A percentile compares a stretch with the other conserved stretches of the same genome.
phyloP scores from a whole-genome alignment of 2,888 invertebrate genomes.

The Agrotis ipsilon region DNA sequence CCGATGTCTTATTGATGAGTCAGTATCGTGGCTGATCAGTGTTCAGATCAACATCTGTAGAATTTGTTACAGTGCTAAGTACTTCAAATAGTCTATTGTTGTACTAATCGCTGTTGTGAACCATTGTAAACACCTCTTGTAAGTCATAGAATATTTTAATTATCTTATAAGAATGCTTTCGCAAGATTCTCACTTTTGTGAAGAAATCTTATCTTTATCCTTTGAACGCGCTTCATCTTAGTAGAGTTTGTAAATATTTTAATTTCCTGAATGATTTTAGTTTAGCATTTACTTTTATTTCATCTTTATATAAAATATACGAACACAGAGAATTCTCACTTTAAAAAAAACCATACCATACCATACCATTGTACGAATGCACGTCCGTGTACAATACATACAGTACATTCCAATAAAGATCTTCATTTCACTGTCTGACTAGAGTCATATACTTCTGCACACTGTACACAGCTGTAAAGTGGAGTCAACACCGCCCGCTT shows the following conservation, averaged over 20 bases:
- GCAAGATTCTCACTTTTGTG: not conserved
- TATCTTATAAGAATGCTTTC: not conserved
- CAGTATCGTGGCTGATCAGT: constrained; percentile 63
- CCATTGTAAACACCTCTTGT: constrained; percentile 14
- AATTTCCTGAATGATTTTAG: not conserved
- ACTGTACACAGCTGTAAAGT: not conserved
- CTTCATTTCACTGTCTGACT: constrained; percentile 6
- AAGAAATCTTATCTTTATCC: not conserved
- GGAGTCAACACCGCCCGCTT: constrained; percentile 12
- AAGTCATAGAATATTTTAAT: constrained; percentile 38
- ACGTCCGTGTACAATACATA: no score
- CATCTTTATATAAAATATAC: not conserved
- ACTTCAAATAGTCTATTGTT: constrained; percentile 38
- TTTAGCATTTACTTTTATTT: not conserved
- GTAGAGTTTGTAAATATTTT: not conserved
- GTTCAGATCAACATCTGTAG: constrained; percentile 50
- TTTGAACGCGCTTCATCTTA: not conserved
- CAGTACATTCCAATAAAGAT: not conserved
- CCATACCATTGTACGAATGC: no score
- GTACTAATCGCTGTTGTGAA: constrained; percentile 26
- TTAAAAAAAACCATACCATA: not conserved
- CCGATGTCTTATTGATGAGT: constrained; percentile 59
- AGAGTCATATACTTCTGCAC: not conserved
- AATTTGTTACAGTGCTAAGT: constrained; percentile 38
- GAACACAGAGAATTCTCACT: not conserved